These are phyloP conservation scores for Tetraneura akinire DNA, from an alignment of 1,140 invertebrate genomes.

Conservation along the genomic window DNA sequence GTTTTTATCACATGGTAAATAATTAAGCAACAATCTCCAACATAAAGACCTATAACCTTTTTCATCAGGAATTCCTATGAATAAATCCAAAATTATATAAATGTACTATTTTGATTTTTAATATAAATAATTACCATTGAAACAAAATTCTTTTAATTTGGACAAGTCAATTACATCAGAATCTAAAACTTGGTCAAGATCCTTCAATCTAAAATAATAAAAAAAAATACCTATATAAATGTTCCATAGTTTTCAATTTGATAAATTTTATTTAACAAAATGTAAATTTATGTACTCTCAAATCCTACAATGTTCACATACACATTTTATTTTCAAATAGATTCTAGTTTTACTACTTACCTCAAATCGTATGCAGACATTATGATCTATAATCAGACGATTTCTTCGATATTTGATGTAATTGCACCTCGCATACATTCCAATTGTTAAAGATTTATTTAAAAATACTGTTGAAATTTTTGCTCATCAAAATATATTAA, in stretches of 20 bases:
- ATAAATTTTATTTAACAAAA: neutral
- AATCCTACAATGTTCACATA: neutral
- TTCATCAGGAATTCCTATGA: conserved; percentile 81
- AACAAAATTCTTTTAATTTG: conserved; percentile 69
- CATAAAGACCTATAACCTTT: conserved; percentile 73
- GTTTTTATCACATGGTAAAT: conserved; percentile 69
- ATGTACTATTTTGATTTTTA: neutral
- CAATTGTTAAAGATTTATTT: neutral
- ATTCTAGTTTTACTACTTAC: conserved; percentile 1
- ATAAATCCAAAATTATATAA: conserved; percentile 53
- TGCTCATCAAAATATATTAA: too few relatives aligned
- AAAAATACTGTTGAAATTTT: neutral
- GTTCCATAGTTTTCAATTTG: neutral
- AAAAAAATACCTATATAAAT: neutral
- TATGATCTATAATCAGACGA: neutral
- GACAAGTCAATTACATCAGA: conserved; percentile 70
- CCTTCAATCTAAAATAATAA: conserved; percentile 71
- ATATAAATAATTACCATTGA: conserved; percentile 67
- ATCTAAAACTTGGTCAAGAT: conserved; percentile 70
- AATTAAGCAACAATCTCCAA: conserved; percentile 83
- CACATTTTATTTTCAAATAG: neutral
- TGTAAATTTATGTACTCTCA: neutral
- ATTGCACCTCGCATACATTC: conserved; percentile 2
- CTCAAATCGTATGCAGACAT: conserved; percentile 45
- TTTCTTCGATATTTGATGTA: neutral